Conservation (phyloP, 2,888 invertebrate species). For the Euphydryas editha region DNA sequence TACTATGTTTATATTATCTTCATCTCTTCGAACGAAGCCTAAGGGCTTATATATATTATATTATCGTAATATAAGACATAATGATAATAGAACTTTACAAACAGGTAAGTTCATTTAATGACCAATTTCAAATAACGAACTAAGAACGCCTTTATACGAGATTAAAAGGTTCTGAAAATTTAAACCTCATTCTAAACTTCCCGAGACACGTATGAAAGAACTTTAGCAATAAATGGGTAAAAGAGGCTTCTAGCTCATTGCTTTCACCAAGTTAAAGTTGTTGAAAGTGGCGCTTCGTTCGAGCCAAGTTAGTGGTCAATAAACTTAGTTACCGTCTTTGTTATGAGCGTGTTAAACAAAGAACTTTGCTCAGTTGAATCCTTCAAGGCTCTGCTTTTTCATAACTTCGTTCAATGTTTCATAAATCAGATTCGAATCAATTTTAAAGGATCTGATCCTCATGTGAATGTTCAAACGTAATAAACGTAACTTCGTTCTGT, state of each 20-base stretch:
- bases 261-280: constrained; percentile 75
- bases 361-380: constrained; percentile 44
- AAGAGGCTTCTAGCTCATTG: constrained; percentile 68
- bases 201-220: constrained; percentile 74
- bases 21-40: no score
- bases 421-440: constrained; percentile 21
- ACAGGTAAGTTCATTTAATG: not conserved
- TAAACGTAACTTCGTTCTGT: not conserved
- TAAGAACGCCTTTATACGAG: constrained; percentile 26
- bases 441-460: constrained; percentile 1
- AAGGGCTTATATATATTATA: no score
- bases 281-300: constrained; percentile 67
- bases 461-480: not conserved
- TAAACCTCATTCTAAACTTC: constrained; percentile 63
- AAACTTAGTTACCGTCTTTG: constrained; percentile 65
- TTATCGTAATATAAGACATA: no score
- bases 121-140: constrained; percentile 11
- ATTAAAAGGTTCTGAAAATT: constrained; percentile 48
- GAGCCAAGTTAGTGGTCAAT: constrained; percentile 72
- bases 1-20: no score
- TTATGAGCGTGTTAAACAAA: constrained; percentile 51
- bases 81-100: no score
- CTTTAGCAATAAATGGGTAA: constrained; percentile 77
- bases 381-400: constrained; percentile 31
- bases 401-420: constrained; percentile 25